These are phyloP conservation scores for Nymphalis c-album DNA, from an alignment of 2,888 invertebrate species.

Conservation along the genomic window DNA sequence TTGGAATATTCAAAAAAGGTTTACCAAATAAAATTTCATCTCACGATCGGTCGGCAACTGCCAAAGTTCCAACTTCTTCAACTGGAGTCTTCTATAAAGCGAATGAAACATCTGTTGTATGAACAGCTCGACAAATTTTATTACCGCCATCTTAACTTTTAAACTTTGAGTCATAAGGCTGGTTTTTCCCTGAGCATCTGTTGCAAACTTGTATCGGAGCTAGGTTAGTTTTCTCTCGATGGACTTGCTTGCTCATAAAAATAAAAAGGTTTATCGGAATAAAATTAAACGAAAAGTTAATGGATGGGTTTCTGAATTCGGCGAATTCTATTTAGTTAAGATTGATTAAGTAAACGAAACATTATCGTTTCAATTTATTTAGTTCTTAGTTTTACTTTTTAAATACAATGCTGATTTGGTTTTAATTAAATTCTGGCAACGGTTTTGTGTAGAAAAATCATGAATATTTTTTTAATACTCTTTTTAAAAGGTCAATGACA, in stretches of 20 bases:
- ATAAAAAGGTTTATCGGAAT: constrained; percentile 56
- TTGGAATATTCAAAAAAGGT: constrained; percentile 68
- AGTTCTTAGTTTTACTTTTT: neutral
- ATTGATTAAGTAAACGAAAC: constrained; percentile 10
- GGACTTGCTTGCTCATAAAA: constrained; percentile 64
- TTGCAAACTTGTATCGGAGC: constrained; percentile 52
- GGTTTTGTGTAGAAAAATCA: neutral
- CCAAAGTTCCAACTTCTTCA: constrained; percentile 31
- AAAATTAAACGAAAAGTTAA: constrained; percentile 36
- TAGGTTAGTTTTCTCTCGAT: constrained; percentile 64
- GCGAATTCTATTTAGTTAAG: constrained; percentile 13
- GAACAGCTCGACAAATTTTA: constrained; percentile 55
- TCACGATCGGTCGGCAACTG: constrained; percentile 51
- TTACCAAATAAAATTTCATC: constrained; percentile 73
- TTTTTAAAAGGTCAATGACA: too few species aligned
- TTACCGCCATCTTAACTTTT: constrained; percentile 47
- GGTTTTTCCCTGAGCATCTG: constrained; percentile 15
- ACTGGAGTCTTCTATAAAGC: constrained; percentile 47
- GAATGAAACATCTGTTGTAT: constrained; percentile 76
- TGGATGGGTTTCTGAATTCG: constrained; percentile 9
- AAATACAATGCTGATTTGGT: neutral
- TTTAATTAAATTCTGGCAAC: neutral
- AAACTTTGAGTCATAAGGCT: constrained; percentile 30
- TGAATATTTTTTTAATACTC: too few species aligned
- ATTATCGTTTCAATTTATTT: neutral